Evolutionary conservation across 2,113 vertebrate genomes (phyloP).

Genomic region (Limanda limanda): DNA sequence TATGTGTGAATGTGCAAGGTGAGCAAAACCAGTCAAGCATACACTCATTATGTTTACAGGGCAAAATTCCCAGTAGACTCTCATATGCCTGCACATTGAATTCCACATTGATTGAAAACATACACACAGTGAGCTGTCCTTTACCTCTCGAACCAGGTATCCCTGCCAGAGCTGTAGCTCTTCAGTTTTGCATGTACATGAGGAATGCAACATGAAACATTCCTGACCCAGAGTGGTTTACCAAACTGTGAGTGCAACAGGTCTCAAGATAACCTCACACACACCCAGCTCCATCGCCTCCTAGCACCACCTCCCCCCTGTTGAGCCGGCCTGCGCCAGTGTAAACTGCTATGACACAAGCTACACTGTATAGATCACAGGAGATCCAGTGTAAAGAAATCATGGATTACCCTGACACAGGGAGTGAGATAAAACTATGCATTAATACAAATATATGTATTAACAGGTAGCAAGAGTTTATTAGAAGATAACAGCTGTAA

Average conservation of each 20-base stretch:
- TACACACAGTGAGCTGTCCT: neutral
- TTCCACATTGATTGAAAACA: constrained; percentile 24
- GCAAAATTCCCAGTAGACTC: neutral
- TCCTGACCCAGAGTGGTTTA: constrained; percentile 19
- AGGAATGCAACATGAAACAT: constrained; percentile 40
- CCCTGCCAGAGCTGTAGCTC: constrained; percentile 16
- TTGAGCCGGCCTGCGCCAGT: too few relatives aligned
- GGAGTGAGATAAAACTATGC: neutral
- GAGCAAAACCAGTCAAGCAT: neutral
- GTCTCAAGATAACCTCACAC: constrained; percentile 37
- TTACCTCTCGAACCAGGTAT: constrained; percentile 20
- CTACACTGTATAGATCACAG: constrained; percentile 6
- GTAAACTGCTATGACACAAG: constrained; percentile 5
- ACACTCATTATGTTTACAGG: neutral
- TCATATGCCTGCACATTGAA: neutral
- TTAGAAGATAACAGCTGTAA: neutral
- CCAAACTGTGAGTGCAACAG: constrained; percentile 2
- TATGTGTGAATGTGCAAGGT: neutral
- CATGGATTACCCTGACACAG: neutral
- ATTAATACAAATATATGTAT: neutral
- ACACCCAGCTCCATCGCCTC: constrained; percentile 53
- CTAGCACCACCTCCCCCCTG: constrained; percentile 42
- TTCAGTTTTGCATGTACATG: neutral
- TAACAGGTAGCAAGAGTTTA: too few relatives aligned
- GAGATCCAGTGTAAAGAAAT: neutral